Evolutionary conservation across 92 coral and sea anemone genomes (phyloP), one percentile per base, ranked within the genome.

Genomic region (Zoanthus gigantus): DNA sequence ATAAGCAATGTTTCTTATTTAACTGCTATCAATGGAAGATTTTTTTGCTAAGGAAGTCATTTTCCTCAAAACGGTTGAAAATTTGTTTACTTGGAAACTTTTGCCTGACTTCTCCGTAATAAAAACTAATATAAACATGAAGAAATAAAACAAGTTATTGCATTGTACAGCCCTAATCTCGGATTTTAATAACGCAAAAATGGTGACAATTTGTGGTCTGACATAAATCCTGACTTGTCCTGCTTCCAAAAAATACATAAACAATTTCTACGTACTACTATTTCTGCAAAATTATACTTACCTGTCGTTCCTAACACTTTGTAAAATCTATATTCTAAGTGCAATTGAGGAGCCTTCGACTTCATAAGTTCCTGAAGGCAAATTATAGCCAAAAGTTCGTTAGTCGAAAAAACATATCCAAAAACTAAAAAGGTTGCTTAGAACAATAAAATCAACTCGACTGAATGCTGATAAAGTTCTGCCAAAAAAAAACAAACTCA

Each of bases 281-380:
- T 58, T 14, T 58, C 65, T 58, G 53, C 71, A 37, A 32, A 0
- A 12, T 72, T 42, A 54, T 67, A 87, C 94, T 82, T 88, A 96
- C 99, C 97, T 50, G 97, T 90, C 89, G 90, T 96, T 63, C 99
- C 99, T 47, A 97, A 94, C 30, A 95, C 98, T 89, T 97, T 97
- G 74, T 97, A 97, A 91, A 97, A 97, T 80, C 99, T 82, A 90
- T 97, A 97, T 86, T 97, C 99, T 50, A 97, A 78, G 84, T 97
- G 99, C 30, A 97, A 94, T 78, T 97, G 99, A 13, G 99, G 99
- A 4, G 99, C 99, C 87, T 98, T 88, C 17, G 99, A 97, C 73
- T 95, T 97, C 99, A 97, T 97, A 7, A 98, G 98, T 88, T 97
- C 99, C 99, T 97, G 67, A 37, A 83, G 87, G 72, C 67, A n/a